Evolutionary conservation across 1,140 invertebrate species (phyloP).

Genomic region (Halesus radiatus): DNA sequence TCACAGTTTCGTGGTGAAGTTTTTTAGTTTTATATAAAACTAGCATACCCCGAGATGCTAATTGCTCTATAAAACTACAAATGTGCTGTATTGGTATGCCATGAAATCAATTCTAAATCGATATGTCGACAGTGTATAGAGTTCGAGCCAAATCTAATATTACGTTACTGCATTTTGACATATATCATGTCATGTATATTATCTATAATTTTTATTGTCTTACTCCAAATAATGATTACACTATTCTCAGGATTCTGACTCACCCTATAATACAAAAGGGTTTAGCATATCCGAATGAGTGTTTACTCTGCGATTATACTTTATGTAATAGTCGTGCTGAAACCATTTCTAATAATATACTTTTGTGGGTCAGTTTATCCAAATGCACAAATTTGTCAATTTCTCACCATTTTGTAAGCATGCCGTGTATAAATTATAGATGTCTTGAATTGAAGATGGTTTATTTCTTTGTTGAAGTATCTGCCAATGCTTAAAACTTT

Average conservation of each 20-base stretch:
- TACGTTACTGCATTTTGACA: background rate
- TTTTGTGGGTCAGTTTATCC: background rate
- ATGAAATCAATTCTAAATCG: background rate
- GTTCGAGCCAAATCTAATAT: background rate
- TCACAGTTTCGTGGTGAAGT: slow-evolving; percentile 20
- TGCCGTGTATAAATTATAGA: background rate
- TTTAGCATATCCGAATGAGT: background rate
- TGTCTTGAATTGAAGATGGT: no score
- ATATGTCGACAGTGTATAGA: background rate
- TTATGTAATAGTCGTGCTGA: background rate
- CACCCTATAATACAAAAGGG: no score
- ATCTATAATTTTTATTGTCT: no score
- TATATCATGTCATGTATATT: no score
- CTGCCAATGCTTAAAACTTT: no score
- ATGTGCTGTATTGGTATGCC: background rate
- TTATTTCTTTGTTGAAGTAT: no score
- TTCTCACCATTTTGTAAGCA: background rate
- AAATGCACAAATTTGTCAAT: background rate
- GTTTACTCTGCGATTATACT: background rate
- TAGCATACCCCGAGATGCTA: background rate
- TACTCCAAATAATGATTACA: no score
- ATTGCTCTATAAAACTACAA: background rate
- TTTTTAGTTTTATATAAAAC: slow-evolving; percentile 10
- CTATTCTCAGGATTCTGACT: background rate
- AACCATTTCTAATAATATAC: background rate